Evolutionary conservation across 2,888 invertebrate species (phyloP).

Genomic region (Stomorhina lunata): DNA sequence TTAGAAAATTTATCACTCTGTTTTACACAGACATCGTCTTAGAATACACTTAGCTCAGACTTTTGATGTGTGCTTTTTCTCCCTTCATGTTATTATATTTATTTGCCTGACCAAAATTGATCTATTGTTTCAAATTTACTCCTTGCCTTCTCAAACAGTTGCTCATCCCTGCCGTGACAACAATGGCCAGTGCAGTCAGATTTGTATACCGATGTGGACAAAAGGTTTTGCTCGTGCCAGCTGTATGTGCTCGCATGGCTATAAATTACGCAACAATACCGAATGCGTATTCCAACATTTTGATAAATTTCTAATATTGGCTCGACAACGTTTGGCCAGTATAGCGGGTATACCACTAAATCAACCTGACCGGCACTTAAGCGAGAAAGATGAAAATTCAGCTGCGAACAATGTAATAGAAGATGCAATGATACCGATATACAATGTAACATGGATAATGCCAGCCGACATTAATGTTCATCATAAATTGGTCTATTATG

Average conservation of each 20-base stretch:
- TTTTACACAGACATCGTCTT: too few relatives aligned
- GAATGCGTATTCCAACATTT: conserved; percentile 83
- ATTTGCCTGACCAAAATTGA: too few relatives aligned
- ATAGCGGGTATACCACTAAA: conserved; percentile 84
- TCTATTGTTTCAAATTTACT: background rate
- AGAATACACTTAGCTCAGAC: too few relatives aligned
- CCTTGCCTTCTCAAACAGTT: conserved; percentile 75
- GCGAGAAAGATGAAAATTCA: conserved; percentile 65
- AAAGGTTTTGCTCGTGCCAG: conserved; percentile 81
- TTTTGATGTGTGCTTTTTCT: background rate
- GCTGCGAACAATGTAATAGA: conserved; percentile 66
- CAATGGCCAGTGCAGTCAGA: conserved; percentile 87
- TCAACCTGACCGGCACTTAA: conserved; percentile 72
- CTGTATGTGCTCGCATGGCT: conserved; percentile 88
- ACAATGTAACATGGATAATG: conserved; percentile 84
- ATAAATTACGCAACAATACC: conserved; percentile 82
- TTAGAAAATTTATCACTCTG: too few relatives aligned
- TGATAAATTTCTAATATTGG: conserved; percentile 84
- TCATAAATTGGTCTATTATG: conserved; percentile 83
- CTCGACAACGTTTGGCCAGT: conserved; percentile 85
- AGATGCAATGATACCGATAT: conserved; percentile 86
- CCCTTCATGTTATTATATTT: background rate
- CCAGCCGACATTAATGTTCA: conserved; percentile 86
- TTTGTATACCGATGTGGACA: conserved; percentile 86
- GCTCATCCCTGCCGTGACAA: conserved; percentile 85